Evolutionary conservation across 2,797 vertebrate genomes (phyloP).

Genomic region (Rousettus madagascariensis): DNA sequence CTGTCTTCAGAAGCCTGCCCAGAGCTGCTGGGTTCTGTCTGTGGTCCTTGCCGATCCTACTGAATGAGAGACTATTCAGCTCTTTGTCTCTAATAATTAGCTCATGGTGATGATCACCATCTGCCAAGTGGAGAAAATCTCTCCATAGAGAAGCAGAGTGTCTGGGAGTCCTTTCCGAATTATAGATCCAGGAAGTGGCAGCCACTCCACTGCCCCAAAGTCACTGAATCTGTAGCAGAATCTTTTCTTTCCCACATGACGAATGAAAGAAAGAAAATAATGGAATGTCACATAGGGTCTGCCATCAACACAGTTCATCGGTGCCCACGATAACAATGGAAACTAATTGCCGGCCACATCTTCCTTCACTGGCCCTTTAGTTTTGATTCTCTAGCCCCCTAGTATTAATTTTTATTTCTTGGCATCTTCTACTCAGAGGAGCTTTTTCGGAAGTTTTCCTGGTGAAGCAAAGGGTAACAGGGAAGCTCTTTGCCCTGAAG

Average conservation of each 20-base stretch:
- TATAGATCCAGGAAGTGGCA: not conserved
- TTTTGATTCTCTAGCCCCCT: not conserved
- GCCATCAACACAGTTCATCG: too few relatives aligned
- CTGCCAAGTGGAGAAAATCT: not conserved
- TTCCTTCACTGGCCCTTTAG: not conserved
- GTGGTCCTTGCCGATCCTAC: not conserved
- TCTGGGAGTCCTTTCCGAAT: not conserved
- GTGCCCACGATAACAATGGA: not conserved
- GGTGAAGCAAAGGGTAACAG: conserved; percentile 92
- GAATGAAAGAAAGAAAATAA: not conserved
- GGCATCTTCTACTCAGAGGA: conserved; percentile 85
- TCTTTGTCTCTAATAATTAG: not conserved
- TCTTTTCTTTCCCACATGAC: not conserved
- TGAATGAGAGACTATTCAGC: not conserved
- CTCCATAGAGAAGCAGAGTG: not conserved
- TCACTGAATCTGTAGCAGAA: not conserved
- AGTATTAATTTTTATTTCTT: conserved; percentile 36
- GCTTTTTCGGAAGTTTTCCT: conserved; percentile 96
- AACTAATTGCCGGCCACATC: not conserved
- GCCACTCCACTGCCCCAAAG: not conserved
- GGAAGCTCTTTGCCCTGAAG: conserved; percentile 94
- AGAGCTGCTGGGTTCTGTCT: not conserved
- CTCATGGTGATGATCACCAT: not conserved
- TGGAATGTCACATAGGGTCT: not conserved
- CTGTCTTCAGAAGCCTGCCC: not conserved